Conservation (phyloP, 2,113 vertebrate genomes). For the Hippotragus niger region DNA sequence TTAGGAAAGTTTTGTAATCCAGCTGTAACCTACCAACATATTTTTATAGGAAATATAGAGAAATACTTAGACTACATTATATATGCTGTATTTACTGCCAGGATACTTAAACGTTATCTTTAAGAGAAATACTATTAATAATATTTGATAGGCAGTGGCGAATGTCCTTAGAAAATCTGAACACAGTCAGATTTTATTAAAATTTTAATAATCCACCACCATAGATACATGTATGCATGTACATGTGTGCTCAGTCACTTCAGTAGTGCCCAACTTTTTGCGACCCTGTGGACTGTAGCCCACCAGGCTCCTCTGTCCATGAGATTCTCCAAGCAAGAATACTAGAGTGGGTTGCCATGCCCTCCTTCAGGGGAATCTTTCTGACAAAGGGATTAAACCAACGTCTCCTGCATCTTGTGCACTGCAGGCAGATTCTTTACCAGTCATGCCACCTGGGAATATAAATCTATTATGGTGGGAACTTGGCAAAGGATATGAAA, state of each 20-base stretch:
- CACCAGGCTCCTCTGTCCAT: background rate
- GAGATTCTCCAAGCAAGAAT: background rate
- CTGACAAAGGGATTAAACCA: background rate
- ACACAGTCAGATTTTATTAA: background rate
- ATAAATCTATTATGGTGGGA: background rate
- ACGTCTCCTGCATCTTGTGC: background rate
- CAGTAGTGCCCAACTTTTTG: background rate
- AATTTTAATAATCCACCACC: background rate
- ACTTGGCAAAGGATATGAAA: background rate
- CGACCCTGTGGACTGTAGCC: background rate
- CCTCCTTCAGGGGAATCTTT: background rate
- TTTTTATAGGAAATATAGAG: background rate
- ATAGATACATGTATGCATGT: background rate
- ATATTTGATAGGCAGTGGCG: background rate
- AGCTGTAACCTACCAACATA: background rate
- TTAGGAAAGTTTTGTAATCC: background rate
- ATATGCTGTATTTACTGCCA: background rate
- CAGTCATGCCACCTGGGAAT: background rate
- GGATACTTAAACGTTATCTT: background rate
- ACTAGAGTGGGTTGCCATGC: background rate
- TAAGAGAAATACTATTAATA: conserved; percentile 17
- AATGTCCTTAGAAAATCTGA: conserved; percentile 14
- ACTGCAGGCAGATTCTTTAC: background rate
- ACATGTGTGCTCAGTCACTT: background rate
- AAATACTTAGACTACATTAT: background rate